Evolutionary conservation across 2,113 vertebrate genomes (phyloP).

Genomic region (Gavialis gangeticus): DNA sequence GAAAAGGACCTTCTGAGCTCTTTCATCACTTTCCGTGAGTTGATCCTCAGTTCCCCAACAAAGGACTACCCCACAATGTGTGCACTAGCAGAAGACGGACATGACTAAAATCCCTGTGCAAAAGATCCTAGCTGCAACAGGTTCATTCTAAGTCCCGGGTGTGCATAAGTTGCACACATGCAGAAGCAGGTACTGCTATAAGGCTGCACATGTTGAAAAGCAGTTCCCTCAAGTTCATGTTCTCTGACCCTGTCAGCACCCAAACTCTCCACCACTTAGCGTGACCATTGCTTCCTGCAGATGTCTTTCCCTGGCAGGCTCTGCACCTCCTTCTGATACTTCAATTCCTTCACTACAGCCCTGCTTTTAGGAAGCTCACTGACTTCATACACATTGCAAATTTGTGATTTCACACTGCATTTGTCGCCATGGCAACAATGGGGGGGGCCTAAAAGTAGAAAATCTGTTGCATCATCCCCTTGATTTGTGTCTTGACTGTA

Average conservation of each 20-base stretch:
- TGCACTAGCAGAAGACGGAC: not conserved
- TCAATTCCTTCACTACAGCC: not conserved
- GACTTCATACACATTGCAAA: conserved; percentile 42
- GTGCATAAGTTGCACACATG: not conserved
- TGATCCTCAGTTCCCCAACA: conserved; percentile 35
- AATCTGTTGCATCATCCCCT: conserved; percentile 5
- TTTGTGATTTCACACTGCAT: conserved; percentile 63
- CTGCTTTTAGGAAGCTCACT: not conserved
- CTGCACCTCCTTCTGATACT: not conserved
- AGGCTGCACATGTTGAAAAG: fast-evolving
- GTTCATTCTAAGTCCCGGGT: not conserved
- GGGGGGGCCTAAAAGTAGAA: conserved; percentile 23
- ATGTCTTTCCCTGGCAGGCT: not conserved
- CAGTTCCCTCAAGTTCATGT: not conserved
- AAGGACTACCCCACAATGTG: not conserved
- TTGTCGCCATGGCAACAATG: conserved; percentile 49
- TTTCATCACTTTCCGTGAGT: conserved; percentile 42
- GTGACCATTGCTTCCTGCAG: not conserved
- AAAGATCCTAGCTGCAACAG: not conserved
- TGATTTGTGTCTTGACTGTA: not conserved
- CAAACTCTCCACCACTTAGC: fast-evolving
- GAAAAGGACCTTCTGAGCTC: conserved; percentile 36
- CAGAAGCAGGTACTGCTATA: not conserved
- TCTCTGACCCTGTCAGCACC: not conserved
- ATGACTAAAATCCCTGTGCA: not conserved